Percentiles rank a stretch among this genome's conserved stretches.
These are phyloP conservation scores for Vidua macroura DNA, from an alignment of 2,113 vertebrate genomes.

Conservation along the genomic window DNA sequence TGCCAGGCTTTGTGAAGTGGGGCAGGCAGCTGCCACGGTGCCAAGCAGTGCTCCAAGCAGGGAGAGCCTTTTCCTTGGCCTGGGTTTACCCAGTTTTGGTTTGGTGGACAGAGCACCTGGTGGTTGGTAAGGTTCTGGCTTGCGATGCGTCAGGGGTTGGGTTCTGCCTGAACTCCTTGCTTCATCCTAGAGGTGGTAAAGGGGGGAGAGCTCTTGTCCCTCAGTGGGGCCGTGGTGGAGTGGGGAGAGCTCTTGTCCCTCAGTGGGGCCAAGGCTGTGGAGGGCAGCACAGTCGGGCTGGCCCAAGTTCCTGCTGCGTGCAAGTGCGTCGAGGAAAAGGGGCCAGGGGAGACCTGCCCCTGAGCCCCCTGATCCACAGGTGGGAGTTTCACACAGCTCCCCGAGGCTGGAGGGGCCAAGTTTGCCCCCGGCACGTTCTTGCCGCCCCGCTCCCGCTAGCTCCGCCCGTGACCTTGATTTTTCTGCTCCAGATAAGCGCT, in stretches of 20 bases:
- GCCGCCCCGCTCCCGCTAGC: rapidly evolving
- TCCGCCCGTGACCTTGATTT: constrained; percentile 54
- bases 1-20: background rate
- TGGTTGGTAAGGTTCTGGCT: background rate
- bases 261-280: background rate
- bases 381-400: background rate
- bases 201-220: background rate
- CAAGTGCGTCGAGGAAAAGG: rapidly evolving
- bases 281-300: background rate
- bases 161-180: background rate
- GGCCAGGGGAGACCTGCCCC: background rate
- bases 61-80: background rate
- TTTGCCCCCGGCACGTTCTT: background rate
- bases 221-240: background rate
- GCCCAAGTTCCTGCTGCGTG: background rate
- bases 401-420: rapidly evolving
- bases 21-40: background rate
- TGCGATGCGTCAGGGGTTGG: background rate
- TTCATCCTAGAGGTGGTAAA: too few relatives aligned
- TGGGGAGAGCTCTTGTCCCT: background rate
- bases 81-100: background rate
- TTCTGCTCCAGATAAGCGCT: constrained; percentile 25
- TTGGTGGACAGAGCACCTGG: background rate
- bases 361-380: background rate
- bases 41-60: background rate